phyloP scores from a whole-genome alignment of 2,113 vertebrate genomes.

The Martes martes region DNA sequence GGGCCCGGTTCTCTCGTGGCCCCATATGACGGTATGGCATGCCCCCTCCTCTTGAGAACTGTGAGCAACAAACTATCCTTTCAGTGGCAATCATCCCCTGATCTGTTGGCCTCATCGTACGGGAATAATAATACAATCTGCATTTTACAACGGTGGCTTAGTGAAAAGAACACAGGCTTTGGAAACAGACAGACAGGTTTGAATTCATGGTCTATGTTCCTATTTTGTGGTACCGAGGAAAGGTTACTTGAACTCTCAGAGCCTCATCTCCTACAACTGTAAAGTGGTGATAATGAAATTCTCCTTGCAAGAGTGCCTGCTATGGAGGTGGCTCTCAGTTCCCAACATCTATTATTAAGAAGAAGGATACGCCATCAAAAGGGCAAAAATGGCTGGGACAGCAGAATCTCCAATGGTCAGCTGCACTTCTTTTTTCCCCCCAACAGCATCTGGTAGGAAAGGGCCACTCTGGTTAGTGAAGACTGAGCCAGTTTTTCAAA shows the following conservation, averaged over 20 bases:
- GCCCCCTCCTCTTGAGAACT: neutral
- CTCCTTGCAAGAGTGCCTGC: neutral
- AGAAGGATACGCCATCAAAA: neutral
- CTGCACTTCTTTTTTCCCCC: neutral
- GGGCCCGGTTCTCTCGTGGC: neutral
- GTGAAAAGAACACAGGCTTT: neutral
- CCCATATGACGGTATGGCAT: rapidly evolving
- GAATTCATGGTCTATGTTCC: neutral
- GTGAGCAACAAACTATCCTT: neutral
- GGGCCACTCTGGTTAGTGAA: neutral
- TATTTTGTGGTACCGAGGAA: neutral
- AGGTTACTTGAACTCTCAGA: neutral
- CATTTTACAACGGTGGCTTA: neutral
- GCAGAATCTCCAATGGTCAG: neutral
- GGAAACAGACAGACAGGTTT: neutral
- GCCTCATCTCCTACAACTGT: neutral
- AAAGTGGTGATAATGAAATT: neutral
- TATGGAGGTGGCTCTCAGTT: neutral
- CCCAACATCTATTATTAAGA: neutral
- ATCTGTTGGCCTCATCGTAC: neutral
- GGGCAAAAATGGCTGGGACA: neutral
- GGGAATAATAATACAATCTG: neutral
- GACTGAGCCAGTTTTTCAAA: neutral
- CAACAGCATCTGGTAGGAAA: neutral
- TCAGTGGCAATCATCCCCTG: neutral